These are phyloP conservation scores for Nomada ruficornis DNA, from an alignment of 2,888 invertebrate genomes.

Conservation along the genomic window DNA sequence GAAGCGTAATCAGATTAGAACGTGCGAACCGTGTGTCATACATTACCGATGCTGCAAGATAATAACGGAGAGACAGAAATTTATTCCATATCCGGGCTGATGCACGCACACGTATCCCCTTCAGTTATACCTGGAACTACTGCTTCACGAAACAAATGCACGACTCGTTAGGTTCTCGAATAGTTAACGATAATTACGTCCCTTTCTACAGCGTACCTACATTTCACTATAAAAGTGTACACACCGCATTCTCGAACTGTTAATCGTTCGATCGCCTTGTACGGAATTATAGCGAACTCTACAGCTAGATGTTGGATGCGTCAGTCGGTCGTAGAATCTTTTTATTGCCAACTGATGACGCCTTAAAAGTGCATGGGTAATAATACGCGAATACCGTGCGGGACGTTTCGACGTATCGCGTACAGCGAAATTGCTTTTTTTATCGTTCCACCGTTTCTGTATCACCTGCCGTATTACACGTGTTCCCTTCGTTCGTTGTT, in stretches of 20 bases:
- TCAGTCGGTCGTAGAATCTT: constrained; percentile 67
- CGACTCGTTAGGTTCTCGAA: constrained; percentile 75
- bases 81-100: constrained; percentile 67
- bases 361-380: constrained; percentile 76
- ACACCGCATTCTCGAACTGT: constrained; percentile 65
- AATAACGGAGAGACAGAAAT: constrained; percentile 68
- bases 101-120: constrained; percentile 30
- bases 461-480: constrained; percentile 1
- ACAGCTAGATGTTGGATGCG: constrained; percentile 54
- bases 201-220: constrained; percentile 44
- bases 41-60: constrained; percentile 34
- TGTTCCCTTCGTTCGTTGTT: background rate
- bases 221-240: constrained; percentile 35
- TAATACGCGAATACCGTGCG: constrained; percentile 69
- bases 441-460: constrained; percentile 39
- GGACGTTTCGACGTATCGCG: constrained; percentile 54
- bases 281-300: constrained; percentile 68
- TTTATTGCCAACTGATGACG: constrained; percentile 71
- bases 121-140: constrained; percentile 63
- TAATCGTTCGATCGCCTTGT: constrained; percentile 76
- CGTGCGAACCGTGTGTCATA: constrained; percentile 61
- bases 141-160: constrained; percentile 66
- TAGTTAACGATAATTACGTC: constrained; percentile 75
- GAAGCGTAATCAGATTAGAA: constrained; percentile 76
- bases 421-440: constrained; percentile 37